Evolutionary conservation across 2,113 vertebrate species (phyloP), one percentile per base, ranked within the genome.

Genomic region (Bubalus kerabau): DNA sequence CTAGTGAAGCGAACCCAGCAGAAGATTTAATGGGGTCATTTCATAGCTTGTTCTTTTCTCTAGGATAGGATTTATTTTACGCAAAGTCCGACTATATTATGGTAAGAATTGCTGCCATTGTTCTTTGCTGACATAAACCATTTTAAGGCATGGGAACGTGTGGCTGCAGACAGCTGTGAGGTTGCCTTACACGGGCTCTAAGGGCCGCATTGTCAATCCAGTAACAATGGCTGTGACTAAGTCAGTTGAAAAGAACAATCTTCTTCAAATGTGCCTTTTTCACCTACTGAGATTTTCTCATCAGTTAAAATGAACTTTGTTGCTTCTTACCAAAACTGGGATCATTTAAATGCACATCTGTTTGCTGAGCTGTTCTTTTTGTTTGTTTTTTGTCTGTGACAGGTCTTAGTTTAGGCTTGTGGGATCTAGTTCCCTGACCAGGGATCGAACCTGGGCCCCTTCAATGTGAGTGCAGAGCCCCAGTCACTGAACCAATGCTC

Each of bases 381-480:
- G 0, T 5, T 43, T 43, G 43, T 32, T 64, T 32, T 16, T 32
- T 30, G 30, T 16, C 30, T 32, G 62, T 0, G 0, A 2, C 30
- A 8, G 15, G 15, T 17, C 30, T 64, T n/a, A 64, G 3, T 2
- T n/a, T n/a, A 30, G 28, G 14, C 15, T 3, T 64, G 15, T 64
- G 62, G 62, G 62, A n/a, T 64, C 30, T 4, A n/a, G 30, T 64
- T 64, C 15, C 7, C 62, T 64, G 30, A 64, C 30, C 62, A 8
- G 9, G 7, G 0, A n/a, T 64, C 7, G 15, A 64, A 64, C 62
- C 30, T 17, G 1, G 8, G 30, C 62, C 15, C 62, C 15, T 17
- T 1, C 4, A n/a, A 64, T 64, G 6, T 7, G 59, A 64, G 30
- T 64, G 30, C 30, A 32, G 62, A 64, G 28, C 16, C 62, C 28